These are phyloP conservation scores for Cheilosia scutellata DNA, from an alignment of 2,888 invertebrate genomes.

Conservation along the genomic window DNA sequence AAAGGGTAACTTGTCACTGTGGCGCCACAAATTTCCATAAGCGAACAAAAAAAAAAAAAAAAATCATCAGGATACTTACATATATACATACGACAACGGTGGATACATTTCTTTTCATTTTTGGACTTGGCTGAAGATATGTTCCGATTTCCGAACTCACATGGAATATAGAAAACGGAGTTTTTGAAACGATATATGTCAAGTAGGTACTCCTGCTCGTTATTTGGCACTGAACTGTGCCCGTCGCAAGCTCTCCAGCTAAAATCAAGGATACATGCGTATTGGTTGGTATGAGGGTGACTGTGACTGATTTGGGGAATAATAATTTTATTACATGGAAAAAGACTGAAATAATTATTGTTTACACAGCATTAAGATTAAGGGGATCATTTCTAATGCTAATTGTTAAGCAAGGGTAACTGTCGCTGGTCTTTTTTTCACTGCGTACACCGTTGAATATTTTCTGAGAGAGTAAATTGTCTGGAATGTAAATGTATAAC, in stretches of 20 bases:
- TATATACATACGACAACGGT: constrained; percentile 7
- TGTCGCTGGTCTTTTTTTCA: constrained; percentile 31
- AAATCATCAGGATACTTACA: constrained; percentile 22
- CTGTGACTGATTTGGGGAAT: constrained; percentile 50
- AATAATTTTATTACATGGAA: constrained; percentile 71
- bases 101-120: constrained; percentile 59
- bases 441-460: constrained; percentile 6
- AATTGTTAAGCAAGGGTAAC: constrained; percentile 56
- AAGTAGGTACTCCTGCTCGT: not conserved
- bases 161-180: constrained; percentile 12
- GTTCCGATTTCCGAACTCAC: constrained; percentile 17
- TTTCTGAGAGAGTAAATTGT: constrained; percentile 54
- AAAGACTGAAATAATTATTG: constrained; percentile 71
- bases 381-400: constrained; percentile 65
- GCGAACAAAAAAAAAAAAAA: constrained; percentile 36
- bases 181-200: constrained; percentile 5
- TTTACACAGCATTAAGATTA: constrained; percentile 74
- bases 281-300: not conserved
- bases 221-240: constrained; percentile 9
- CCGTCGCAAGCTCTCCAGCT: constrained; percentile 23
- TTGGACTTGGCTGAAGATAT: constrained; percentile 49
- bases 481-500: constrained; percentile 34
- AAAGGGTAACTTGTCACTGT: constrained; percentile 79
- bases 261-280: constrained; percentile 45
- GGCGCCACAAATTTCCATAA: constrained; percentile 80